Conservation (phyloP, 2,888 invertebrate genomes). For the Melipona bicolor region DNA sequence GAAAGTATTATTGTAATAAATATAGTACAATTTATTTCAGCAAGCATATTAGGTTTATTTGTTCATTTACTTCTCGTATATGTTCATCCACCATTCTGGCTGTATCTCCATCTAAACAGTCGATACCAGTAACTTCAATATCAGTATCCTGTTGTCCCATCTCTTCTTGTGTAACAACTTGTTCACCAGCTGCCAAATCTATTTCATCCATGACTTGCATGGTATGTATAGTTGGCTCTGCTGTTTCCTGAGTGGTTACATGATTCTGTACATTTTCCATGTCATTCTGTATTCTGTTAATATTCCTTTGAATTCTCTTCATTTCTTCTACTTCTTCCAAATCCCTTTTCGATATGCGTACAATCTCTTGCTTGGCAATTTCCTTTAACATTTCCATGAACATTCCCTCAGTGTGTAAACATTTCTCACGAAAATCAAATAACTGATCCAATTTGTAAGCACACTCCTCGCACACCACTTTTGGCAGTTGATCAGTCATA, state of each 20-base stretch:
- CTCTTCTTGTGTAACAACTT: slow-evolving; percentile 79
- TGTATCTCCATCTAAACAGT: slow-evolving; percentile 80
- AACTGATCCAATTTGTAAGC: slow-evolving; percentile 86
- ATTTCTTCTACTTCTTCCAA: slow-evolving; percentile 73
- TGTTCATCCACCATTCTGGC: slow-evolving; percentile 81
- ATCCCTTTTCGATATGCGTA: slow-evolving; percentile 70
- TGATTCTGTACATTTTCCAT: slow-evolving; percentile 74
- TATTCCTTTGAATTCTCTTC: slow-evolving; percentile 68
- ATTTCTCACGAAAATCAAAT: slow-evolving; percentile 86
- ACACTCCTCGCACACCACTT: slow-evolving; percentile 86
- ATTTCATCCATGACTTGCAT: slow-evolving; percentile 81
- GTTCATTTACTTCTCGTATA: slow-evolving; percentile 74
- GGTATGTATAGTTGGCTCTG: slow-evolving; percentile 71
- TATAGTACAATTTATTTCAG: slow-evolving; percentile 20
- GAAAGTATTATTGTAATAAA: slow-evolving; percentile 10
- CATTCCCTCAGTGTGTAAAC: slow-evolving; percentile 85
- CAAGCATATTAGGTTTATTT: slow-evolving; percentile 16
- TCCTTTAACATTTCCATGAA: slow-evolving; percentile 83
- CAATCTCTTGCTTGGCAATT: slow-evolving; percentile 75
- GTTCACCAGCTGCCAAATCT: slow-evolving; percentile 78
- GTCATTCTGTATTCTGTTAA: slow-evolving; percentile 71
- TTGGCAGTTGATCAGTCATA: slow-evolving; percentile 86
- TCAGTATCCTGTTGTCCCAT: slow-evolving; percentile 76
- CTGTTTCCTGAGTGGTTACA: slow-evolving; percentile 57
- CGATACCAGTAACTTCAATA: slow-evolving; percentile 79